A percentile compares a stretch with the other conserved stretches of the same genome.
Evolutionary conservation across 1,140 invertebrate species (phyloP).

Genomic region (Parapsyche elsis): DNA sequence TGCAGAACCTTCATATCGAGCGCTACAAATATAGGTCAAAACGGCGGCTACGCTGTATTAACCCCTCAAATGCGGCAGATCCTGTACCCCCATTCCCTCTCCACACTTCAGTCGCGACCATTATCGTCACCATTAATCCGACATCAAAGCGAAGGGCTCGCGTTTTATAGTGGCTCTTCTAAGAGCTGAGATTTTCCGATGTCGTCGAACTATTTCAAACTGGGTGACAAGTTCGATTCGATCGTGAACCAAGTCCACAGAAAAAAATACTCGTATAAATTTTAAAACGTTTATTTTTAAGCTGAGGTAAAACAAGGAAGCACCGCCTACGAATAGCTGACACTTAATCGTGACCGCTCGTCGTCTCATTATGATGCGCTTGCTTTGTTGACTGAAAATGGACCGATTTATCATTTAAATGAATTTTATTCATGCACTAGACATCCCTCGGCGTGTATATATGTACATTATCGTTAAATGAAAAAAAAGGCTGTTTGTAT

Average conservation of each 20-base stretch:
- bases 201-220: too few species aligned
- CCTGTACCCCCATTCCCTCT: not conserved
- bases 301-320: too few species aligned
- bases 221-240: too few species aligned
- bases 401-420: constrained; percentile 8
- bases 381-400: not conserved
- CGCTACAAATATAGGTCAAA: too few species aligned
- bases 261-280: too few species aligned
- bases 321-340: not conserved
- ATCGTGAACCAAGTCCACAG: too few species aligned
- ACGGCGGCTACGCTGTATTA: too few species aligned
- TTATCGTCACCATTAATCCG: constrained; percentile 19
- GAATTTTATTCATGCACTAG: constrained; percentile 5
- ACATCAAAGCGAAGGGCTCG: constrained; percentile 18
- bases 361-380: not conserved
- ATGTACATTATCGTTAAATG: not conserved
- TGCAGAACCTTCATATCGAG: too few species aligned
- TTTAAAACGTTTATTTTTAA: too few species aligned
- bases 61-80: not conserved
- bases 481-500: too few species aligned
- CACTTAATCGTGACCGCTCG: not conserved
- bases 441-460: not conserved
- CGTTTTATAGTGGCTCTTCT: not conserved
- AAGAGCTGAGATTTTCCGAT: too few species aligned
- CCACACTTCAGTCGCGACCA: not conserved